Evolutionary conservation across 2,888 invertebrate species (phyloP).

Genomic region (Gari tellinella): DNA sequence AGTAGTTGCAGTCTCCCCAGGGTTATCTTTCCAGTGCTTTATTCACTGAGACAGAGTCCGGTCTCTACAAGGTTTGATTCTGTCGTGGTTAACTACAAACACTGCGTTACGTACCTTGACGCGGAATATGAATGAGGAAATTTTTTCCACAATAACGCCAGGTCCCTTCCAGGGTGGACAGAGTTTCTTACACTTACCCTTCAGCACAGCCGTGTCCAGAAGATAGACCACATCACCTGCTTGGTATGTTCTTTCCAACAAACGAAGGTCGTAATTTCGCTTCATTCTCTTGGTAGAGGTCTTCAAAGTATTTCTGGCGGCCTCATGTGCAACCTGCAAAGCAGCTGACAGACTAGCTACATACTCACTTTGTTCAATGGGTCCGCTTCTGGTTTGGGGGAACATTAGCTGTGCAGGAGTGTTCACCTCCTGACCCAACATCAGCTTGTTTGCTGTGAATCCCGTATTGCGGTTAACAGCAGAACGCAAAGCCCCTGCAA

Average conservation of each 20-base stretch:
- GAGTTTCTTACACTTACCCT: slow-evolving; percentile 24
- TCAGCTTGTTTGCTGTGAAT: slow-evolving; percentile 19
- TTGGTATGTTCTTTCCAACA: slow-evolving; percentile 11
- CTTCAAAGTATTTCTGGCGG: slow-evolving; percentile 5
- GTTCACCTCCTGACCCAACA: slow-evolving; percentile 24
- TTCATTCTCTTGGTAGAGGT: slow-evolving; percentile 27
- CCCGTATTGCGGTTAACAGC: slow-evolving; percentile 22
- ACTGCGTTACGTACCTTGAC: slow-evolving; percentile 24
- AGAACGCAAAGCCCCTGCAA: slow-evolving; percentile 16
- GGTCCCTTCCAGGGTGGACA: slow-evolving; percentile 45
- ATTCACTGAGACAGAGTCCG: slow-evolving; percentile 20
- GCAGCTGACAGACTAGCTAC: slow-evolving; percentile 1
- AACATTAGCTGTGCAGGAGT: slow-evolving; percentile 17
- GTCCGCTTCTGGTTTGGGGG: background rate
- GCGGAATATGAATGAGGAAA: slow-evolving; percentile 33
- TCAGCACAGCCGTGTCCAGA: background rate
- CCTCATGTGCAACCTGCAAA: slow-evolving; percentile 5
- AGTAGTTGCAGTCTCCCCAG: background rate
- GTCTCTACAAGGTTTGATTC: no score
- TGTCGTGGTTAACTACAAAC: slow-evolving; percentile 39
- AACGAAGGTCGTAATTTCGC: slow-evolving; percentile 26
- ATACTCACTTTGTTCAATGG: slow-evolving; percentile 1
- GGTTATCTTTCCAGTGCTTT: background rate
- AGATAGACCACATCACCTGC: slow-evolving; percentile 42
- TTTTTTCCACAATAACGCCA: slow-evolving; percentile 24